Conservation (phyloP, 1,140 invertebrate species). For the Lepidurus packardi region DNA sequence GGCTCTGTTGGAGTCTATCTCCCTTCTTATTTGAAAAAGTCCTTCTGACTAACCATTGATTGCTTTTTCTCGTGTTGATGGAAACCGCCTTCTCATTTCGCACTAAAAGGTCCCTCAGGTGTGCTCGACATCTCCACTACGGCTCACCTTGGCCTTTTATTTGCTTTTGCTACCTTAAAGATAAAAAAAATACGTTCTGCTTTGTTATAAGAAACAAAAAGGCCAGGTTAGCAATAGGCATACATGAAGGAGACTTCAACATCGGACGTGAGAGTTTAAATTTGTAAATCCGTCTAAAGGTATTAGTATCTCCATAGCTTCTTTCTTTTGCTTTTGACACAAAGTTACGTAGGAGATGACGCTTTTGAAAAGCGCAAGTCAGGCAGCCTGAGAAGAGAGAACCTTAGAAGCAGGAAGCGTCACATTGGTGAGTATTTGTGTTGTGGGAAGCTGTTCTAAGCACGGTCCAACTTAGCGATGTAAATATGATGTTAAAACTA, state of each 20-base stretch:
- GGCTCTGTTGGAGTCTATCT: not conserved
- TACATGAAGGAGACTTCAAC: too few species aligned
- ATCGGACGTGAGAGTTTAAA: too few species aligned
- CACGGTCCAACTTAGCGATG: not conserved
- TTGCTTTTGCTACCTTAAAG: too few species aligned
- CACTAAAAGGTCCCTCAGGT: not conserved
- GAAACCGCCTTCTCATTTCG: not conserved
- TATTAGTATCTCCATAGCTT: too few species aligned
- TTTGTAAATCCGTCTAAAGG: too few species aligned
- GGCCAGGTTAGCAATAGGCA: too few species aligned
- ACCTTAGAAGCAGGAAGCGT: not conserved
- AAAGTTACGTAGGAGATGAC: too few species aligned
- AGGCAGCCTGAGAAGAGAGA: not conserved
- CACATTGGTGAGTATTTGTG: not conserved
- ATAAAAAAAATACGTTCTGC: too few species aligned
- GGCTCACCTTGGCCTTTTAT: not conserved
- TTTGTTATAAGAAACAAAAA: too few species aligned
- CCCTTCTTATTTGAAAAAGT: not conserved
- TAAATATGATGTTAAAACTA: constrained; percentile 20
- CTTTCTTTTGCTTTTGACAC: too few species aligned
- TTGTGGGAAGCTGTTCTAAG: not conserved
- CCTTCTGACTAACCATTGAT: not conserved
- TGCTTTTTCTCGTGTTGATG: not conserved
- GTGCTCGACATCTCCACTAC: not conserved
- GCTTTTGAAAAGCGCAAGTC: not conserved